Conservation (phyloP, 2,113 vertebrate genomes). For the Vulpes lagopus region DNA sequence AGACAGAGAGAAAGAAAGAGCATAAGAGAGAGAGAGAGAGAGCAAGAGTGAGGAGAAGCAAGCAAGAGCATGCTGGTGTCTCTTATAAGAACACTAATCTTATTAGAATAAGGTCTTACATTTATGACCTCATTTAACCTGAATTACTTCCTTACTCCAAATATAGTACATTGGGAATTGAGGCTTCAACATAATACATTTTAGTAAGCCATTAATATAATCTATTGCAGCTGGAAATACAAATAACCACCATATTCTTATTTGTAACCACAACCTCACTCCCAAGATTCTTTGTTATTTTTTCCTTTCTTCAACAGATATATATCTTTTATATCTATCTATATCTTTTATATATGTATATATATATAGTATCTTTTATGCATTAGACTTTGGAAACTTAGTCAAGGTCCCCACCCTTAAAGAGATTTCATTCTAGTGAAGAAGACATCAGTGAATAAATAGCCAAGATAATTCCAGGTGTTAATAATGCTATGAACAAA, state of each 20-base stretch:
- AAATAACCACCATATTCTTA: not conserved
- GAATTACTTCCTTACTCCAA: not conserved
- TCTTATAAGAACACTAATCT: not conserved
- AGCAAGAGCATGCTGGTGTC: not conserved
- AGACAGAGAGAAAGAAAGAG: not conserved
- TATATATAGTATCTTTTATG: not conserved
- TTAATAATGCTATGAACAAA: not conserved
- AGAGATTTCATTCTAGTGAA: not conserved
- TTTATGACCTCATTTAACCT: not conserved
- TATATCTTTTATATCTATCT: not conserved
- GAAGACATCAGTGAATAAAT: not conserved
- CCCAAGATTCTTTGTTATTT: not conserved
- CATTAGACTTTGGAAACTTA: not conserved
- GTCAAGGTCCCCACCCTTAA: not conserved
- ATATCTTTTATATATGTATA: too few relatives aligned
- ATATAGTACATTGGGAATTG: conserved; percentile 16
- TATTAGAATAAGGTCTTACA: not conserved
- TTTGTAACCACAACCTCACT: not conserved
- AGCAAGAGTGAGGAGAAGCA: not conserved
- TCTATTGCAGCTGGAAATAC: not conserved
- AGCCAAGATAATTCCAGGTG: not conserved
- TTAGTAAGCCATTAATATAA: not conserved
- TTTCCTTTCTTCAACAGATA: not conserved
- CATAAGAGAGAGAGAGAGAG: not conserved
- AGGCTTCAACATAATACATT: not conserved